Conservation (phyloP, 2,113 vertebrate genomes). For the Halcyon malimbica region DNA sequence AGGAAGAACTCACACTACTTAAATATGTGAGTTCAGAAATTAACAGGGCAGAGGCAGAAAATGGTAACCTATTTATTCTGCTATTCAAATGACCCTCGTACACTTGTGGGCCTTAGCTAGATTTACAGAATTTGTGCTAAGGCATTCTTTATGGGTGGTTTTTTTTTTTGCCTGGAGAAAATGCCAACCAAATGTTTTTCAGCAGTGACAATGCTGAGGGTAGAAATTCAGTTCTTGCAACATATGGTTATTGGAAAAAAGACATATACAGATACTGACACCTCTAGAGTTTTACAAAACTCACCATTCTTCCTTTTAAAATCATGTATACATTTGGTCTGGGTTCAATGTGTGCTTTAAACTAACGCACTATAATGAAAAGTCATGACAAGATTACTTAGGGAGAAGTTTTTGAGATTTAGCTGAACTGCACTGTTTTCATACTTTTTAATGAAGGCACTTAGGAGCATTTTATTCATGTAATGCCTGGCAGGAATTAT, state of each 20-base stretch:
- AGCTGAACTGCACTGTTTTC: slow-evolving; percentile 31
- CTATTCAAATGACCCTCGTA: neutral
- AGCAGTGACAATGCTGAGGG: neutral
- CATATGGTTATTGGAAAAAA: neutral
- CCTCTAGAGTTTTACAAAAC: neutral
- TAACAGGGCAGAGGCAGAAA: neutral
- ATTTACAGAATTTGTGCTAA: neutral
- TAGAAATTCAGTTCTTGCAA: neutral
- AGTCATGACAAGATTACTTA: slow-evolving; percentile 9
- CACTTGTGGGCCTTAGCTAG: neutral
- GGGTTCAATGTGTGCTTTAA: slow-evolving; percentile 36
- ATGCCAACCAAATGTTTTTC: neutral
- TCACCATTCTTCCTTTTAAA: slow-evolving; percentile 1
- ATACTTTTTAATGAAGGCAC: slow-evolving; percentile 21
- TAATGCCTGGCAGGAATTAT: neutral
- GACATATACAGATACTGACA: neutral
- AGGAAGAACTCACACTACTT: neutral
- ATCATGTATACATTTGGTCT: slow-evolving; percentile 39
- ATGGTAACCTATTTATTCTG: neutral
- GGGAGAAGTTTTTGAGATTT: slow-evolving; percentile 3
- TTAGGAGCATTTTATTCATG: slow-evolving; percentile 5
- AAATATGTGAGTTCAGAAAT: neutral
- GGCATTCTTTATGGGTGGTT: neutral
- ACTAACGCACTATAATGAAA: slow-evolving; percentile 38
- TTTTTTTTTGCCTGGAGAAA: neutral